Evolutionary conservation across 1,140 invertebrate genomes (phyloP).

Genomic region (Rhynchophorus ferrugineus): DNA sequence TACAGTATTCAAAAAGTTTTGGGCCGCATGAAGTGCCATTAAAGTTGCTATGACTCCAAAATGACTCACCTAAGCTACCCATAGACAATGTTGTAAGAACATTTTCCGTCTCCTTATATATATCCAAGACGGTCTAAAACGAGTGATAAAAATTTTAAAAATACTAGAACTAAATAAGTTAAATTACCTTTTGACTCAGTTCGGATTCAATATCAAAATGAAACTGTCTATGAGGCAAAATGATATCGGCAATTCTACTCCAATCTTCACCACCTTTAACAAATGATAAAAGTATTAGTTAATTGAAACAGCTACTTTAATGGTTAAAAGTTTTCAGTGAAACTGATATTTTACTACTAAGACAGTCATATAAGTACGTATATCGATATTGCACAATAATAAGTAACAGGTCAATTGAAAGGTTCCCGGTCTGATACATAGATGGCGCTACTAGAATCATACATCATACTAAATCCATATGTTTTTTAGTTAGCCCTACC

Average conservation of each 20-base stretch:
- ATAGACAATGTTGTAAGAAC: conserved; percentile 44
- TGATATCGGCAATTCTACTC: conserved; percentile 48
- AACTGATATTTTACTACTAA: too few species aligned
- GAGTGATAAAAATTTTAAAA: not conserved
- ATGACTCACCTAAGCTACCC: conserved; percentile 43
- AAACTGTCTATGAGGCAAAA: conserved; percentile 47
- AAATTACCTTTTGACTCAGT: conserved; percentile 48
- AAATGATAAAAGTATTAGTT: too few species aligned
- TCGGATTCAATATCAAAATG: conserved; percentile 51
- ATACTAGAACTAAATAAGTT: not conserved
- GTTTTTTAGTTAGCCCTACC: too few species aligned
- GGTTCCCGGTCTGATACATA: too few species aligned
- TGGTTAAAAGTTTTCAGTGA: too few species aligned
- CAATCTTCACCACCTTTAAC: conserved; percentile 50
- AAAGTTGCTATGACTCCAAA: conserved; percentile 49
- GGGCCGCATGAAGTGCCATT: conserved; percentile 42
- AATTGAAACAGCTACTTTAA: too few species aligned
- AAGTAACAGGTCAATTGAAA: too few species aligned
- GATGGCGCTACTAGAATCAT: too few species aligned
- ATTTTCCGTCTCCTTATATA: conserved; percentile 46
- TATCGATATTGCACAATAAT: too few species aligned
- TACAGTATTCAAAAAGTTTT: conserved; percentile 34
- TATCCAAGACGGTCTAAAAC: conserved; percentile 19
- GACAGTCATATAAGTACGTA: too few species aligned
- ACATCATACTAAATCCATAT: too few species aligned